Evolutionary conservation across 2,113 vertebrate genomes (phyloP).

Genomic region (Eubucco bourcierii): DNA sequence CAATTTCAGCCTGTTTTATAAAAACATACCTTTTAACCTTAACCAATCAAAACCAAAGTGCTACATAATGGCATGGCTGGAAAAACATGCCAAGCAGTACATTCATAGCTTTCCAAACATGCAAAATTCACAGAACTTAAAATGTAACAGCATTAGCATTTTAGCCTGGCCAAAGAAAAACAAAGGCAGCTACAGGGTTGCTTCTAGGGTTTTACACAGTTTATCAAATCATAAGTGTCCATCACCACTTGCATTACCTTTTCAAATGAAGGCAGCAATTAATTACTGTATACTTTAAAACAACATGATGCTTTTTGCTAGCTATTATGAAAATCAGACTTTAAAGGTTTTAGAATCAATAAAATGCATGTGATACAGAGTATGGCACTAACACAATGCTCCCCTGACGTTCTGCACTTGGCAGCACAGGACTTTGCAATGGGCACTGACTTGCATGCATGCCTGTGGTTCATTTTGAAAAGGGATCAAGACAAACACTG

Average conservation of each 20-base stretch:
- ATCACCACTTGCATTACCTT: neutral
- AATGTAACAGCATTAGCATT: neutral
- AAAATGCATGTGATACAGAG: neutral
- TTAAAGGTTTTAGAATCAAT: neutral
- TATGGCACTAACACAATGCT: neutral
- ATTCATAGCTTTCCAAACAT: neutral
- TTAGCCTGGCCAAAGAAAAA: neutral
- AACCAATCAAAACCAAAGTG: neutral
- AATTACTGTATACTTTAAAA: neutral
- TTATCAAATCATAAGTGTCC: neutral
- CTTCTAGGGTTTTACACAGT: neutral
- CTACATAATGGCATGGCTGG: neutral
- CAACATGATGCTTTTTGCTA: neutral
- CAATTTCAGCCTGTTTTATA: constrained; percentile 85
- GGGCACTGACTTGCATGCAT: neutral
- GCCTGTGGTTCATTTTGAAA: neutral
- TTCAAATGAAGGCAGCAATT: neutral
- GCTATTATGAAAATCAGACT: neutral
- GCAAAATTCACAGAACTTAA: neutral
- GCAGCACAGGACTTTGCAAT: neutral
- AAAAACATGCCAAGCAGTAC: neutral
- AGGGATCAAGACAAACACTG: neutral
- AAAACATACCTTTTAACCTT: neutral
- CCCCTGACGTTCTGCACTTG: neutral
- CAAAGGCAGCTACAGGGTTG: neutral